Base-by-base conservation (phyloP, 2,113 vertebrate species). In the Chloropsis hardwickii region DNA sequence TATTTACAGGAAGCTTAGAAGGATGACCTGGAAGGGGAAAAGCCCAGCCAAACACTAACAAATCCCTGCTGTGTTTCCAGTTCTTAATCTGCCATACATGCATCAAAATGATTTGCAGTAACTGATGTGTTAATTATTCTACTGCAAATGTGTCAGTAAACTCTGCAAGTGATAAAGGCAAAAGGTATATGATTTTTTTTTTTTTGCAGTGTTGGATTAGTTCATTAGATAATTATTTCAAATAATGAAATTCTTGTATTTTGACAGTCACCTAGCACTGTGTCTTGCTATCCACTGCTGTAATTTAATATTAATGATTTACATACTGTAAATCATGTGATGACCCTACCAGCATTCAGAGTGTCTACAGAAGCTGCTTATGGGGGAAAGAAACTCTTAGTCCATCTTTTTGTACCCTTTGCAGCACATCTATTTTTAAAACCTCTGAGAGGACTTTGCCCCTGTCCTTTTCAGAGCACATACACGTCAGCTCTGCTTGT, bases 381-480 rank as follows among this genome's bases (percentile, higher is more conserved):
- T 10, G 12, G 15, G 44, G 39, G 22, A 57, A 53, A 61, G 83
- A 77, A 81, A 53, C 62, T 62, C 31, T 62, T 10, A 12, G n/a
- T 22, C 40, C 92, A 54, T 62, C 45, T 88, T 74, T 89, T 51
- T 62, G 33, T 67, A 84, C 22, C 33, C 58, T 91, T 70, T 82
- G n/a, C 53, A 88, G 64, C 4, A 35, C 56, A 82, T 51, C 81
- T 86, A 56, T 94, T 96, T 96, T 94, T 96, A 86, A 94, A 80
- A 58, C 18, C 35, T 87, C 50, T 40, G 5, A 6, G 54, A 77
- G 51, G 65, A 69, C 47, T 77, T 91, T 86, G 73, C 51, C 84
- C 62, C 65, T 85, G 33, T 56, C 64, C 77, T 89, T 77, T 76
- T 91, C 91, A 81, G 74, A 83, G 42, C 53, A 47, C 4, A 5